Percentiles rank a stretch among this genome's conserved stretches.
Conservation (phyloP, 2,888 invertebrate species). For the Meteorus cinctellus region DNA sequence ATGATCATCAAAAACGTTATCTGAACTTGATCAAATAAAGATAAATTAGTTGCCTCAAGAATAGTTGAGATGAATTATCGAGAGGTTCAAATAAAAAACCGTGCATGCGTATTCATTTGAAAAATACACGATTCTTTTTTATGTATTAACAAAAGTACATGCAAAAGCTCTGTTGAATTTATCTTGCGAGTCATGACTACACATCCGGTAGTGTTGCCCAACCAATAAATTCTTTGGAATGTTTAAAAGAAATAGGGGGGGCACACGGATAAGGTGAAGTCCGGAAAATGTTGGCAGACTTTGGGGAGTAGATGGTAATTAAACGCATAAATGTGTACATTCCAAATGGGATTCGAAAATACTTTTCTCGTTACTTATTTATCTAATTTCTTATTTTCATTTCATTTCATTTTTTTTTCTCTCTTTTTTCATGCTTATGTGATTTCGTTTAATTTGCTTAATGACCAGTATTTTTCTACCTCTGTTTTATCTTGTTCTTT, state of each 20-base stretch:
- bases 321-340: slow-evolving; percentile 16
- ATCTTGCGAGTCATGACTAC: not conserved
- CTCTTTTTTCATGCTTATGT: slow-evolving; percentile 29
- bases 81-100: no score
- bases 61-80: no score
- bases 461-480: slow-evolving; percentile 48
- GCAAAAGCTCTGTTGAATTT: not conserved
- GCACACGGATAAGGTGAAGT: not conserved
- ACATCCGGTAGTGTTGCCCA: slow-evolving; percentile 1
- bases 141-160: not conserved
- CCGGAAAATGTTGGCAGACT: not conserved
- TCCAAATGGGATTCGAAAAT: slow-evolving; percentile 9
- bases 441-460: slow-evolving; percentile 25
- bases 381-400: not conserved
- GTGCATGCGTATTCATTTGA: not conserved
- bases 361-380: slow-evolving; percentile 5
- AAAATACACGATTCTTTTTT: not conserved
- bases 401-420: slow-evolving; percentile 46
- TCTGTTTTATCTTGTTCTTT: slow-evolving; percentile 26
- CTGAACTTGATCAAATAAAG: no score
- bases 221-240: slow-evolving; percentile 13
- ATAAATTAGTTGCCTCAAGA: no score
- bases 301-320: slow-evolving; percentile 1
- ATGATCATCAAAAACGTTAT: no score
- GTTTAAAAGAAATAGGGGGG: not conserved